A percentile compares a stretch with the other conserved stretches of the same genome.
phyloP scores from a whole-genome alignment of 2,888 invertebrate genomes.

The Dicycla oo region DNA sequence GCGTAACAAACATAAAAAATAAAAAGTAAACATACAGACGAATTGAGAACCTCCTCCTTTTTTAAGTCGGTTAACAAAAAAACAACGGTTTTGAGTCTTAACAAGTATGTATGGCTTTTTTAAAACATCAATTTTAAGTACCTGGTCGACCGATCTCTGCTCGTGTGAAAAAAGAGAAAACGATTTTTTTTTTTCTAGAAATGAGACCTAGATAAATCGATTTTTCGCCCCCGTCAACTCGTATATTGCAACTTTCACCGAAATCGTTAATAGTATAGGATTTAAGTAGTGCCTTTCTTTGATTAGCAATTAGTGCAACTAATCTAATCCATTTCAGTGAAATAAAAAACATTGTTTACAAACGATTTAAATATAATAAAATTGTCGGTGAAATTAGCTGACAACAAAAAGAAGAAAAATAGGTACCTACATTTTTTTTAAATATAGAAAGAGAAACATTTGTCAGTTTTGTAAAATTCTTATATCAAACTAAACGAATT shows the following conservation, averaged over 20 bases:
- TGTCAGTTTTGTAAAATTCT: not conserved
- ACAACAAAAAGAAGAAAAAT: not conserved
- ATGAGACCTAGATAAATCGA: no score
- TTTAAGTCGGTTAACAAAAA: no score
- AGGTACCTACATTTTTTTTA: not conserved
- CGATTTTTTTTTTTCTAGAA: no score
- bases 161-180: no score
- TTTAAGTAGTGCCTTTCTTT: no score
- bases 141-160: no score
- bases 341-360: not conserved
- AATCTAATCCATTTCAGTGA: not conserved
- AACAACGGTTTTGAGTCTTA: not conserved
- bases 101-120: not conserved
- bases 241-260: no score
- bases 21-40: no score
- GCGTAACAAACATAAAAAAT: no score
- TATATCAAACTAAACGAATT: slow-evolving; percentile 14
- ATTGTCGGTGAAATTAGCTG: not conserved
- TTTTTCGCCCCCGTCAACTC: no score
- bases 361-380: not conserved
- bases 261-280: no score
- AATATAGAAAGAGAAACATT: not conserved
- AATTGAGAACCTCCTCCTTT: no score
- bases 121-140: not conserved
- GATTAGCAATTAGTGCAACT: not conserved